A percentile compares a stretch with the other conserved stretches of the same genome.
Conservation (phyloP, 2,888 invertebrate genomes). For the Agriopis marginaria region DNA sequence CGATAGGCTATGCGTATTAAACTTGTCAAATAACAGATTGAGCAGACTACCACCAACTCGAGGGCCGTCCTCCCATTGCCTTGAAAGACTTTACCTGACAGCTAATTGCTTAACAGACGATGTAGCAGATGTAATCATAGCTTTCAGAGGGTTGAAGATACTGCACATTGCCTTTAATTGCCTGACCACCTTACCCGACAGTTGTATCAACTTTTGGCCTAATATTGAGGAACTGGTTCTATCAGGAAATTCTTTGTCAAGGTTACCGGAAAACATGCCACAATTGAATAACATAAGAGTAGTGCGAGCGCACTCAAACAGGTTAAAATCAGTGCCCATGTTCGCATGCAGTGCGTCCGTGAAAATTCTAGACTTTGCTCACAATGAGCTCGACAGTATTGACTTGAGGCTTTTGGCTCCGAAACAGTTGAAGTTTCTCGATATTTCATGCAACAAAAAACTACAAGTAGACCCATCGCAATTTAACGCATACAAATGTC, state of each 20-base stretch:
- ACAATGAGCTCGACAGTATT: slow-evolving; percentile 93
- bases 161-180: slow-evolving; percentile 93
- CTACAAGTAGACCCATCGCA: slow-evolving; percentile 94
- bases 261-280: slow-evolving; percentile 91
- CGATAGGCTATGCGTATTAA: slow-evolving; percentile 88
- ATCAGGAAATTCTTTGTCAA: slow-evolving; percentile 92
- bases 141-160: slow-evolving; percentile 88
- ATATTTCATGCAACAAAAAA: slow-evolving; percentile 93
- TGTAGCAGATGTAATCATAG: slow-evolving; percentile 88
- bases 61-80: slow-evolving; percentile 86
- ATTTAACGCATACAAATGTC: slow-evolving; percentile 92
- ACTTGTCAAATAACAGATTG: slow-evolving; percentile 92
- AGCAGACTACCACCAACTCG: slow-evolving; percentile 89
- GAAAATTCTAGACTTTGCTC: slow-evolving; percentile 93
- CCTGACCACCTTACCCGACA: slow-evolving; percentile 90
- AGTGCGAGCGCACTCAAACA: slow-evolving; percentile 93
- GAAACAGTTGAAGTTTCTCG: slow-evolving; percentile 93
- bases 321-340: slow-evolving; percentile 90
- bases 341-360: slow-evolving; percentile 91
- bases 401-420: slow-evolving; percentile 92
- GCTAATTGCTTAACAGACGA: slow-evolving; percentile 92
- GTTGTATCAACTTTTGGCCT: slow-evolving; percentile 91
- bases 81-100: slow-evolving; percentile 90
- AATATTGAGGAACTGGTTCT: slow-evolving; percentile 93
- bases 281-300: slow-evolving; percentile 90